Base-by-base conservation (phyloP, 2,113 vertebrate genomes). In the Sylvilagus bachmani region DNA sequence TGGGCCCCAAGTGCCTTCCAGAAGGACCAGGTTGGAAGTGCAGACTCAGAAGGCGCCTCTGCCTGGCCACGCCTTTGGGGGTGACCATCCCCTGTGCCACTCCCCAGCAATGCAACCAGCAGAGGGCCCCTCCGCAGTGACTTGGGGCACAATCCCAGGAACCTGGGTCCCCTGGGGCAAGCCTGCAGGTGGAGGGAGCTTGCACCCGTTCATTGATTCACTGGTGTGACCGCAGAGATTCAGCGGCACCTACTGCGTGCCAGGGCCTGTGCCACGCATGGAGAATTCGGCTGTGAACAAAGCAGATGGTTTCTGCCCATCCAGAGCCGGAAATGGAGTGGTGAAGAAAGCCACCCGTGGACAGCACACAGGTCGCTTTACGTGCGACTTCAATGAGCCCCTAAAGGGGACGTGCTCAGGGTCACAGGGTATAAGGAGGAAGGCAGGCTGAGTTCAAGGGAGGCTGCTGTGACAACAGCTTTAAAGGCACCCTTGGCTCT, bases 361-460 rank as follows among this genome's bases (percentile, higher is more conserved):
- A 70, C 73, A 69, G 66, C 61, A 90, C 73, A 73, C 19, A 36
- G 6, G 16, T 67, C 5, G 36, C 58, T 74, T 66, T 62, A 88
- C 6, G 27, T 17, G 29, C 1, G 36, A 44, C 73, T 10, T 36
- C 58, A 44, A 11, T 4, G 31, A 58, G 67, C 55, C 44, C 87
- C 84, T 58, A 77, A 79, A 82, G 61, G 31, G 14, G n/a, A 70
- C 10, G 78, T 83, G 70, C 83, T 94, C 80, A 74, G 78, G 36
- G 81, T 80, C 16, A 44, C 64, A 19, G 36, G 25, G 33, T 5
- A 17, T 2, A 27, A 64, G 36, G 49, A 75, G 10, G 17, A 25
- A 7, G 3, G 14, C 62, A 38, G 69, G 38, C 33, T 21, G 36
- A 82, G 90, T 93, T 33, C 75, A 19, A 62, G 33, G 85, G 67